Conservation (phyloP, 2,888 invertebrate species). For the Dorcus hopei region DNA sequence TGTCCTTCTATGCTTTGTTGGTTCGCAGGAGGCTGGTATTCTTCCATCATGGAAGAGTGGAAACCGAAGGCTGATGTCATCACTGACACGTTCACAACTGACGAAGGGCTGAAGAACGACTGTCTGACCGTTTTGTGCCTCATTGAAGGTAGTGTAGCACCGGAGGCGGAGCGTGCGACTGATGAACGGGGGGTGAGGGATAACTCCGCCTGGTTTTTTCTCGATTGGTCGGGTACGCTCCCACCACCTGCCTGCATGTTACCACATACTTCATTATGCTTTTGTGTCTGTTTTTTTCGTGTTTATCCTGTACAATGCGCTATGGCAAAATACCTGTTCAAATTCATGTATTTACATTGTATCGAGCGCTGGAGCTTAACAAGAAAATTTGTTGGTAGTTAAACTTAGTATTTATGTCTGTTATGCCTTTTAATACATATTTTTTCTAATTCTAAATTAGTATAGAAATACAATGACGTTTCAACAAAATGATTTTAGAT, state of each 20-base stretch:
- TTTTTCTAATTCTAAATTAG: no score
- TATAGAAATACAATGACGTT: no score
- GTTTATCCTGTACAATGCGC: constrained; percentile 12
- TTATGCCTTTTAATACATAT: no score
- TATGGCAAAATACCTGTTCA: constrained; percentile 23
- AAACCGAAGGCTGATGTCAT: constrained; percentile 20
- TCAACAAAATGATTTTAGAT: no score
- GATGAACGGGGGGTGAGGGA: constrained; percentile 24
- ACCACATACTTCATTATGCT: constrained; percentile 26
- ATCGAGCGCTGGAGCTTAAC: no score
- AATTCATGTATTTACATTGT: constrained; percentile 2
- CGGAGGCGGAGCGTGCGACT: not conserved
- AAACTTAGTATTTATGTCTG: no score
- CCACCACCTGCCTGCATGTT: constrained; percentile 33
- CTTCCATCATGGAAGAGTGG: constrained; percentile 38
- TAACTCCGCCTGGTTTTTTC: constrained; percentile 41
- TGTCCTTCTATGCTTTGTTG: constrained; percentile 60
- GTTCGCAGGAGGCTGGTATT: constrained; percentile 31
- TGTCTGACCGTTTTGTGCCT: constrained; percentile 33
- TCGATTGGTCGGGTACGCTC: constrained; percentile 38
- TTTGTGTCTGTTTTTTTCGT: constrained; percentile 22
- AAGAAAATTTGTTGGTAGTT: no score
- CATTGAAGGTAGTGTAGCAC: constrained; percentile 15
- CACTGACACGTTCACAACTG: constrained; percentile 15
- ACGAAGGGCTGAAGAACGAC: constrained; percentile 33